Percentiles rank a stretch among this genome's conserved stretches.
These are phyloP conservation scores for Leptopterna dolabrata DNA, from an alignment of 2,888 invertebrate genomes.

Conservation along the genomic window DNA sequence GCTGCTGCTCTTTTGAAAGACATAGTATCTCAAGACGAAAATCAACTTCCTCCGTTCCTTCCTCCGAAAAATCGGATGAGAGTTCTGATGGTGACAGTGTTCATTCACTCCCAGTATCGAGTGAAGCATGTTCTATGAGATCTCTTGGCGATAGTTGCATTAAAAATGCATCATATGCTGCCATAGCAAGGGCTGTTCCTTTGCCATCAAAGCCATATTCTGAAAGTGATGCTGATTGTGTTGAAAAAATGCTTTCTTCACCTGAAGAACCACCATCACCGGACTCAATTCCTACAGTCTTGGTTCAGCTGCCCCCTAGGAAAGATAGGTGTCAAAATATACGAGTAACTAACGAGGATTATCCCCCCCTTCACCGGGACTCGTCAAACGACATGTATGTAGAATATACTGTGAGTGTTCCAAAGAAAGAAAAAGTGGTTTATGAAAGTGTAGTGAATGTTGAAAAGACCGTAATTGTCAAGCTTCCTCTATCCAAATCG, in stretches of 20 bases:
- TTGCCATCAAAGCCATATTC: slow-evolving; percentile 56
- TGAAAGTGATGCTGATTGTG: slow-evolving; percentile 29
- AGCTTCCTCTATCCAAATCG: slow-evolving; percentile 56
- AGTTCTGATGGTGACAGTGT: slow-evolving; percentile 84
- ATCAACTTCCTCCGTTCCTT: slow-evolving; percentile 83
- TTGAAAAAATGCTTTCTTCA: not conserved
- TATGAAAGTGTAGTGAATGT: slow-evolving; percentile 54
- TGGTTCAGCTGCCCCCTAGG: slow-evolving; percentile 55
- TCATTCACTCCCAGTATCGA: slow-evolving; percentile 79
- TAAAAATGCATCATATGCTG: slow-evolving; percentile 78
- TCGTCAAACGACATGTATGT: slow-evolving; percentile 58
- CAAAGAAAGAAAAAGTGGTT: slow-evolving; percentile 51
- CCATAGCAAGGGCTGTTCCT: slow-evolving; percentile 75
- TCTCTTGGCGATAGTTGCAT: slow-evolving; percentile 64
- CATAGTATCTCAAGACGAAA: slow-evolving; percentile 69
- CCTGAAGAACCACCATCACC: slow-evolving; percentile 37
- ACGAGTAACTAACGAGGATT: slow-evolving; percentile 58
- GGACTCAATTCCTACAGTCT: slow-evolving; percentile 56
- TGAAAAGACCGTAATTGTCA: slow-evolving; percentile 60
- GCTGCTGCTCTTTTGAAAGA: slow-evolving; percentile 42
- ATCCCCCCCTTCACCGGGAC: slow-evolving; percentile 58
- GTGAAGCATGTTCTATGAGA: slow-evolving; percentile 58
- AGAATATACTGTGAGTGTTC: slow-evolving; percentile 59
- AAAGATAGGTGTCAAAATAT: slow-evolving; percentile 42
- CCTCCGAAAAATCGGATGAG: slow-evolving; percentile 84